A percentile compares a stretch with the other conserved stretches of the same genome.
Conservation (phyloP, 2,113 vertebrate species). For the Chinchilla lanigera region DNA sequence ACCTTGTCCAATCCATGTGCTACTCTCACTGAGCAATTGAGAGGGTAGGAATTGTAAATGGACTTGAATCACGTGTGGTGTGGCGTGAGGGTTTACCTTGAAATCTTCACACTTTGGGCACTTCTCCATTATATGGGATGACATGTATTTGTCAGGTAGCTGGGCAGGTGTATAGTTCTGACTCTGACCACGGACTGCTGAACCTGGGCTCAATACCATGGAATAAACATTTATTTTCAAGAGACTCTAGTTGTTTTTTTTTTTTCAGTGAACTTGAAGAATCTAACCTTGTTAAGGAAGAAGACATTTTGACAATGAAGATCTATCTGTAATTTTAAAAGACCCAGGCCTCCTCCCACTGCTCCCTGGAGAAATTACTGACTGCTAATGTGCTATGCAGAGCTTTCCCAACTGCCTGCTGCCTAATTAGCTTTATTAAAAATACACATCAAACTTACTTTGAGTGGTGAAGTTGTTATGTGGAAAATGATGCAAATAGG, state of each 20-base stretch:
- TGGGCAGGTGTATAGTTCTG: background rate
- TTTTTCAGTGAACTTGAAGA: conserved; percentile 5
- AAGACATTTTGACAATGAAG: conserved; percentile 39
- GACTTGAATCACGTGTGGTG: background rate
- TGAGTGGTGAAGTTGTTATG: conserved; percentile 36
- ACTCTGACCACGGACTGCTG: background rate
- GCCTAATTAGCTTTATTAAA: conserved; percentile 72
- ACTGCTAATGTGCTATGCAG: conserved; percentile 61
- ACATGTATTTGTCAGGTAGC: background rate
- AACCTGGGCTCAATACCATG: background rate
- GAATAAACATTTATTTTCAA: background rate
- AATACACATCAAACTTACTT: conserved; percentile 53
- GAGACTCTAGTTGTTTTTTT: background rate
- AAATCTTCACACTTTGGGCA: background rate
- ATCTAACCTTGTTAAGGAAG: conserved; percentile 7
- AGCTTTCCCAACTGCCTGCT: conserved; percentile 48
- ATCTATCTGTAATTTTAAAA: conserved; percentile 59
- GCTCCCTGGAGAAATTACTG: conserved; percentile 68
- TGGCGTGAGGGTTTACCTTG: background rate
- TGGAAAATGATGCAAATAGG: conserved; percentile 37
- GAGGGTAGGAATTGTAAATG: background rate
- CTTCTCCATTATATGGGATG: background rate
- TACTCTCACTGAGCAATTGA: background rate
- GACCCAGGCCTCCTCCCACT: conserved; percentile 45
- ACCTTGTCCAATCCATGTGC: background rate